Evolutionary conservation across 2,113 vertebrate genomes (phyloP), one percentile per base, ranked within the genome.

Genomic region (Sakesphorus luctuosus): DNA sequence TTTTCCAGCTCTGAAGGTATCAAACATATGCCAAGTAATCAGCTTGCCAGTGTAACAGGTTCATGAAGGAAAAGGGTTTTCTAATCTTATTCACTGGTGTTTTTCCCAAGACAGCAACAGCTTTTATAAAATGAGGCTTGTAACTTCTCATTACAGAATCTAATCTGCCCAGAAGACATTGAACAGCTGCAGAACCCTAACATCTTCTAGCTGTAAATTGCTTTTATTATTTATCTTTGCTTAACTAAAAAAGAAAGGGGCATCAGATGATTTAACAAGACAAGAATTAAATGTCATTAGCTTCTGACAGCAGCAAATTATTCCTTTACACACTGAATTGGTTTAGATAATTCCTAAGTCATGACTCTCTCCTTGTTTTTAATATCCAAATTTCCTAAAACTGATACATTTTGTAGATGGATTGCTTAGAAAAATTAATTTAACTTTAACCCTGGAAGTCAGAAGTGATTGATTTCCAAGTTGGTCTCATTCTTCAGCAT

Each of bases 61-160:
- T 98, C 97, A 94, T 95, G 96, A 97, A 97, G 82, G 82, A 97
- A 97, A 96, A 96, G 94, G 91, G 95, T 97, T 97, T 97, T 97
- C 97, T 98, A 97, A 97, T 98, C 94, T 71, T 97, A 90, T 90
- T 98, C 97, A 82, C 66, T 96, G 94, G 82, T 96, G 97, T 96
- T 98, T 98, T 97, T 97, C 97, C 97, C 97, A 89, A 98, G 98
- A 98, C 96, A 92, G 97, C 95, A 97, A 98, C 97, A 97, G 97
- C 97, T 98, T 98, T 98, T 98, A 96, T 98, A 98, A 98, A 98
- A 98, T 98, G 98, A 98, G 97, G 96, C 94, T 98, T 98, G 97
- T 98, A 98, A 98, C 94, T 98, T 97, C 97, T 98, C 98, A 97
- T 98, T 98, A 98, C 95, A 94, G 97, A 98, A 98, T 97, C 96